Conservation (phyloP, 2,797 vertebrate genomes). For the Chelonia mydas region DNA sequence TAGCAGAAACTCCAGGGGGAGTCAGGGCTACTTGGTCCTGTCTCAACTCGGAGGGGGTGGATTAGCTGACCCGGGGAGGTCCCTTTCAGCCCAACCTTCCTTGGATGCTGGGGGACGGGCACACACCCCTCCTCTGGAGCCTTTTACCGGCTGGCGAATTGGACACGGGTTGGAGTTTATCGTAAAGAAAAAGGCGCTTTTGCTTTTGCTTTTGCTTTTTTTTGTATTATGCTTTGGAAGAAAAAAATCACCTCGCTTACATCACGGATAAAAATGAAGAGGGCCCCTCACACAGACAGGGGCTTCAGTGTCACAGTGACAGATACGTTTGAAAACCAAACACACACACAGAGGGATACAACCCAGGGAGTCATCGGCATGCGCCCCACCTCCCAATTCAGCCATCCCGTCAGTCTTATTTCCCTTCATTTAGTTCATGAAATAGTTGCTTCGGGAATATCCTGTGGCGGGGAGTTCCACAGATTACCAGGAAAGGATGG, state of each 20-base stretch:
- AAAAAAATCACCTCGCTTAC: background rate
- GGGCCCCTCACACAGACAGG: background rate
- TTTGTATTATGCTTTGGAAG: background rate
- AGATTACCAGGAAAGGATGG: background rate
- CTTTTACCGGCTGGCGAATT: background rate
- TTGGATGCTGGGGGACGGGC: background rate
- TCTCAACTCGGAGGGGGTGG: background rate
- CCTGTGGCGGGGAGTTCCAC: background rate
- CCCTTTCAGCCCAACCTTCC: background rate
- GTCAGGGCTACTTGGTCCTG: background rate
- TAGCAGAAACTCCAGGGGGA: no score
- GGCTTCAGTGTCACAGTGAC: background rate
- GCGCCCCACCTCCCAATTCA: background rate
- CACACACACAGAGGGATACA: background rate
- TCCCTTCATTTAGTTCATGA: background rate
- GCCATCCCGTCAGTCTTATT: background rate
- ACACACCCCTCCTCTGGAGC: accelerated
- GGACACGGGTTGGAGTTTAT: background rate
- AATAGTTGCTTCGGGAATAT: background rate
- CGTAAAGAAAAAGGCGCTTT: background rate
- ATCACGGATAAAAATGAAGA: background rate
- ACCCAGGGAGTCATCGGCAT: background rate
- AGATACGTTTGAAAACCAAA: background rate
- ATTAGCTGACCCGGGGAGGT: background rate
- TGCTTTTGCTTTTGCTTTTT: background rate